phyloP scores from a whole-genome alignment of 2,888 invertebrate species.

The Meteorus cinctellus region DNA sequence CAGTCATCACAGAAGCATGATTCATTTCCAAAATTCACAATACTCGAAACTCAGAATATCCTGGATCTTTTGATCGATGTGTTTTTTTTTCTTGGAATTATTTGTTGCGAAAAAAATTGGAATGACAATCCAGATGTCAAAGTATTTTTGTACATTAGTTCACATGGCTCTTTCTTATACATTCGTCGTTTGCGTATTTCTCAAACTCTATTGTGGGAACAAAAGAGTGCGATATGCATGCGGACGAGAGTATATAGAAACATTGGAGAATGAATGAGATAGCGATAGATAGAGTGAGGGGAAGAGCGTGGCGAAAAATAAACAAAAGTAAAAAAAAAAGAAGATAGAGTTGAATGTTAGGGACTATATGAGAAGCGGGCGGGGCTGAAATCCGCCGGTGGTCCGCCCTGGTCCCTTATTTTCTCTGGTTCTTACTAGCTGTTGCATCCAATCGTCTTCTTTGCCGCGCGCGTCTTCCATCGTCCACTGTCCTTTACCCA shows the following conservation, averaged over 20 bases:
- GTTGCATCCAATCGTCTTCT: constrained; percentile 46
- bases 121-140: too few relatives aligned
- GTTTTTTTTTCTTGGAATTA: too few relatives aligned
- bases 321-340: not conserved
- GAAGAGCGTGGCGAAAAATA: constrained; percentile 6
- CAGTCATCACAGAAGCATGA: too few relatives aligned
- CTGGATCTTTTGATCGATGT: too few relatives aligned
- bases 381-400: constrained; percentile 65
- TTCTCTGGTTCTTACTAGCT: constrained; percentile 43
- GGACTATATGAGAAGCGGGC: constrained; percentile 60
- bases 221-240: constrained; percentile 4
- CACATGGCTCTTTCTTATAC: not conserved
- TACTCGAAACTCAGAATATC: too few relatives aligned
- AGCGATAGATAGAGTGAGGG: constrained; percentile 30
- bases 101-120: too few relatives aligned
- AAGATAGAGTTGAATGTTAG: constrained; percentile 5
- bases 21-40: too few relatives aligned
- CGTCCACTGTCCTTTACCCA: constrained; percentile 50
- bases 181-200: not conserved
- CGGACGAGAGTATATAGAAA: not conserved
- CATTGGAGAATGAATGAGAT: constrained; percentile 32
- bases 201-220: constrained; percentile 21
- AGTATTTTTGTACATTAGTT: not conserved
- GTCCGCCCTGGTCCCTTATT: constrained; percentile 61
- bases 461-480: constrained; percentile 36